phyloP scores from a whole-genome alignment of 2,797 vertebrate genomes.

The Tapirus indicus region DNA sequence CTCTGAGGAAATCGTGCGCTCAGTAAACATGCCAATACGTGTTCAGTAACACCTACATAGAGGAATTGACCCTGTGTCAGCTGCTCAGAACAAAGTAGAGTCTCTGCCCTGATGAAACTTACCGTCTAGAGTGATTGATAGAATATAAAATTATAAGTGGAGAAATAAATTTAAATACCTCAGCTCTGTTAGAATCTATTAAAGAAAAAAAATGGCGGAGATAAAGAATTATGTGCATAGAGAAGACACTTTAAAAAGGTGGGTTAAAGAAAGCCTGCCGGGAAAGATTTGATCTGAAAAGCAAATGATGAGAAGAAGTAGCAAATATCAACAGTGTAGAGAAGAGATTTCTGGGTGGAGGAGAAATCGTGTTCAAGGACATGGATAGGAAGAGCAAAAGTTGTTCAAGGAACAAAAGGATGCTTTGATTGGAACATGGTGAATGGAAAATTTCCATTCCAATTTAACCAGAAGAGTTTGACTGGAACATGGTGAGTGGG shows the following conservation, averaged over 20 bases:
- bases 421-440: too few species aligned
- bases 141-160: neutral
- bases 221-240: neutral
- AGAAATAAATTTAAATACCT: neutral
- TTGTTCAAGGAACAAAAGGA: neutral
- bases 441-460: too few species aligned
- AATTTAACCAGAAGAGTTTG: too few species aligned
- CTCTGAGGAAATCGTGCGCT: neutral
- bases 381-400: neutral
- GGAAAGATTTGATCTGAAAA: neutral
- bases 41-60: neutral
- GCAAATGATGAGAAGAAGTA: neutral
- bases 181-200: neutral
- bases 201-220: neutral
- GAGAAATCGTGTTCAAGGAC: neutral
- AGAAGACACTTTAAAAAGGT: neutral
- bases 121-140: neutral
- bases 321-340: neutral
- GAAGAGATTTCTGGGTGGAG: neutral
- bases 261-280: neutral
- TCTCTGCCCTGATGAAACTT: neutral
- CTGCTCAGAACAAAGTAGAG: neutral
- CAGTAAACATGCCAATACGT: fast-evolving
- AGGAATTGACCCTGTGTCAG: neutral
- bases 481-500: neutral